Base-by-base conservation (phyloP, 2,888 invertebrate species). In the Emesis furor region DNA sequence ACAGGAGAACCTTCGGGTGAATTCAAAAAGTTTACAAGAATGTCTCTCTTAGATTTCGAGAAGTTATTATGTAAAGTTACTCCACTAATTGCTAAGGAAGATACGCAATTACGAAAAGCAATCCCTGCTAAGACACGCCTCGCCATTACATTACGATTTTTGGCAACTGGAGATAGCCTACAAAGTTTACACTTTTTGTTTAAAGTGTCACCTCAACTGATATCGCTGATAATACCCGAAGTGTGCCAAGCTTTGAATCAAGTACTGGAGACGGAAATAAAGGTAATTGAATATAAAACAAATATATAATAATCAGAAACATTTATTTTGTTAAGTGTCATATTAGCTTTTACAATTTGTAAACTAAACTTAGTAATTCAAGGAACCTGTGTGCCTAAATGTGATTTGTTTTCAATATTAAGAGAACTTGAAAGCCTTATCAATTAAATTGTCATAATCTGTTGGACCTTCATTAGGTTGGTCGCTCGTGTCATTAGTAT, bases 1-100 rank as follows among this genome's bases (percentile, higher is more conserved):
- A 76, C 83, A 42, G 84, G 83, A 42, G 86, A 86, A 81, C 76
- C 79, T 65, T 85, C 83, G 46, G 68, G 76, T 35, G 84, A 86
- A 84, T 88, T 88, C 77, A 39, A 85, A 71, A 88, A 86, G 80
- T 85, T 88, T 84, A 82, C 81, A 7, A 46, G 84, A 77, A 86
- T 86, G 82, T 86, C 88, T 77, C 14, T 17, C 14, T 17, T 14
- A 10, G 86, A 85, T 82, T 84, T 88, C 81, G 80, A 85, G 37
- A 24, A 24, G 24, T 24, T 24, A 24, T 24, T 24, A 24, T 24
- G 24, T 24, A 24, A 24, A 24, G 24, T 24, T 24, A 24, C 24
- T 24, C 24, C 24, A 24, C 24, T 24, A 24, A 24, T 24, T 24
- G 24, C 24, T 24, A 24, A 24, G 24, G 24, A 24, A 24, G 24